phyloP scores from a whole-genome alignment of 2,797 vertebrate species.

The Fistularia tabacaria region DNA sequence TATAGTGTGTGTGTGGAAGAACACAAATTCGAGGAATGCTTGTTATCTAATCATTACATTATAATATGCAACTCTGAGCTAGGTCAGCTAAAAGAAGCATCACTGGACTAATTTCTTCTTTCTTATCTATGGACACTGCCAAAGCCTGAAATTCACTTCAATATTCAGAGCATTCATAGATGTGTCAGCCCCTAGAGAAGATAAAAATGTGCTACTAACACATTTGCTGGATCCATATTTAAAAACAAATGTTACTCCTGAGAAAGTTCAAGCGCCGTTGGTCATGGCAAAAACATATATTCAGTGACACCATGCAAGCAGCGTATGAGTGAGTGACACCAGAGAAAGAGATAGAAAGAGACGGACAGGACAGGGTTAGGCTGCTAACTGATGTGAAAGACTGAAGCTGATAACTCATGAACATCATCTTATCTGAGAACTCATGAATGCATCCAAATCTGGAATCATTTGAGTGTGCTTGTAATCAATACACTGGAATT shows the following conservation, averaged over 20 bases:
- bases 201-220: conserved; percentile 62
- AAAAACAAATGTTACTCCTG: conserved; percentile 9
- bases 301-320: too few species aligned
- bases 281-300: background rate
- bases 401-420: too few species aligned
- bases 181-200: conserved; percentile 48
- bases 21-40: conserved; percentile 31
- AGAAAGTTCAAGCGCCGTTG: background rate
- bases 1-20: conserved; percentile 7
- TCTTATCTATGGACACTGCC: conserved; percentile 55
- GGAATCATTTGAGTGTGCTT: too few species aligned
- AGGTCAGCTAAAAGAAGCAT: conserved; percentile 72
- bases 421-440: too few species aligned
- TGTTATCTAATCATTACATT: conserved; percentile 43
- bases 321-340: background rate
- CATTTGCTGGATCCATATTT: conserved; percentile 60
- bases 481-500: too few species aligned
- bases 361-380: background rate
- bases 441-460: too few species aligned
- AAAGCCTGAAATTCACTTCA: conserved; percentile 59
- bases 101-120: conserved; percentile 59
- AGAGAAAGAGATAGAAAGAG: background rate
- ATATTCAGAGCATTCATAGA: conserved; percentile 61
- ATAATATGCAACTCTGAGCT: conserved; percentile 54
- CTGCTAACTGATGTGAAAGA: too few species aligned